A percentile compares a stretch with the other conserved stretches of the same genome.
Conservation (phyloP, 2,888 invertebrate species). For the Ennomos quercinarius region DNA sequence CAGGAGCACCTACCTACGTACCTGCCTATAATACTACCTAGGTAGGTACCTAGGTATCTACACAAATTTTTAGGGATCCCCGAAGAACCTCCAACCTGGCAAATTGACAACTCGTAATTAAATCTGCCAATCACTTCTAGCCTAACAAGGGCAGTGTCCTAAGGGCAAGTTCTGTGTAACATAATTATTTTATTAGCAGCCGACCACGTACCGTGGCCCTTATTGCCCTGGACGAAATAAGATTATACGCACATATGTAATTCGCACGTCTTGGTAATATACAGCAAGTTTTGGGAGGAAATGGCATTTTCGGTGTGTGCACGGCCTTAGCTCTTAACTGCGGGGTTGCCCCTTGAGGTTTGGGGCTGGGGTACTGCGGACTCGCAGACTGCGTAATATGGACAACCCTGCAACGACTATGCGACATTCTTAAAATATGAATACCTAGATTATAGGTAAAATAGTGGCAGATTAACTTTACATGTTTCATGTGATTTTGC, state of each 20-base stretch:
- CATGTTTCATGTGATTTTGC: too few species aligned
- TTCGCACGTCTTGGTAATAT: slow-evolving; percentile 44
- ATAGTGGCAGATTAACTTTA: too few species aligned
- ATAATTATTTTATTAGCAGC: slow-evolving; percentile 64
- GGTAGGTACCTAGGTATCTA: too few species aligned
- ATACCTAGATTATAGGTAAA: too few species aligned
- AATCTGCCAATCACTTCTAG: slow-evolving; percentile 32
- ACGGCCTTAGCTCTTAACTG: slow-evolving; percentile 5
- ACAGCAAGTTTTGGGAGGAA: slow-evolving; percentile 30
- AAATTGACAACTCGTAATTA: slow-evolving; percentile 22
- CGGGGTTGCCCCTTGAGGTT: slow-evolving; percentile 4
- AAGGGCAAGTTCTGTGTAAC: slow-evolving; percentile 41
- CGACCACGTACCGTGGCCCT: slow-evolving; percentile 42
- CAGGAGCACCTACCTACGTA: too few species aligned
- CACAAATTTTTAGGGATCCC: too few species aligned
- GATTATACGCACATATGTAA: slow-evolving; percentile 40
- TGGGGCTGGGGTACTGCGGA: background rate
- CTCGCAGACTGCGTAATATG: too few species aligned
- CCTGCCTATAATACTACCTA: too few species aligned
- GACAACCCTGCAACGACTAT: too few species aligned
- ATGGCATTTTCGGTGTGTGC: slow-evolving; percentile 14
- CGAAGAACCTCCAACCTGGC: background rate
- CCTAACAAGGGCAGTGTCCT: slow-evolving; percentile 41
- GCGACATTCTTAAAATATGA: too few species aligned
- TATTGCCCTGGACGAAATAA: slow-evolving; percentile 45